phyloP scores from a whole-genome alignment of 1,140 invertebrate genomes.

The Drosophila truncata region DNA sequence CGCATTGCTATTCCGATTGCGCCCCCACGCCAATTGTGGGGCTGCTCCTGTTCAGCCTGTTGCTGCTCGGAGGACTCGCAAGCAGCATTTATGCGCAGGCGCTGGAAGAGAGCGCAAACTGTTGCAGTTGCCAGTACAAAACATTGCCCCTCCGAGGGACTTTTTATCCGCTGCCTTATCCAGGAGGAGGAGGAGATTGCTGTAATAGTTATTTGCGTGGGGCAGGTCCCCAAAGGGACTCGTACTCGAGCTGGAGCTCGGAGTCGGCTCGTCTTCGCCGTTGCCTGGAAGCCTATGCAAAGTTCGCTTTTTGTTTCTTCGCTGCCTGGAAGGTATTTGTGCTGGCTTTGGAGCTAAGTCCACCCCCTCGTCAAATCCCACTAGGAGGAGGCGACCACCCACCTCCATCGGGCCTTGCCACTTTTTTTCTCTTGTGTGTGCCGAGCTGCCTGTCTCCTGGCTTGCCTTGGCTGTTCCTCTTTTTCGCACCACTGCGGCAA shows the following conservation, averaged over 20 bases:
- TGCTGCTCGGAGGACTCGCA: conserved; percentile 51
- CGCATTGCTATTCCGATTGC: conserved; percentile 59
- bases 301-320: conserved; percentile 63
- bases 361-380: conserved; percentile 17
- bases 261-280: conserved; percentile 24
- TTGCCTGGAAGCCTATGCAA: conserved; percentile 65
- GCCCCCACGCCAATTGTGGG: conserved; percentile 12
- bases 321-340: conserved; percentile 64
- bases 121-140: conserved; percentile 71
- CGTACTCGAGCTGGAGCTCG: conserved; percentile 23
- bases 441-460: conserved; percentile 34
- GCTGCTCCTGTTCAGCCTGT: conserved; percentile 58
- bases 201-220: conserved; percentile 34
- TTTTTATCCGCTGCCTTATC: conserved; percentile 75
- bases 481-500: conserved; percentile 49
- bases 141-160: conserved; percentile 67
- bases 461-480: conserved; percentile 40
- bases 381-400: conserved; percentile 3
- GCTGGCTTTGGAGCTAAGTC: conserved; percentile 30
- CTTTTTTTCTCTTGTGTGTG: conserved; percentile 6
- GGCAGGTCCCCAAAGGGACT: conserved; percentile 61
- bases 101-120: conserved; percentile 68
- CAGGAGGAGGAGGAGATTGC: conserved; percentile 23
- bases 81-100: conserved; percentile 45
- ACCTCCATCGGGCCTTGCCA: conserved; percentile 6